A percentile compares a stretch with the other conserved stretches of the same genome.
phyloP scores from a whole-genome alignment of 2,888 invertebrate species.

The Thera obeliscata region DNA sequence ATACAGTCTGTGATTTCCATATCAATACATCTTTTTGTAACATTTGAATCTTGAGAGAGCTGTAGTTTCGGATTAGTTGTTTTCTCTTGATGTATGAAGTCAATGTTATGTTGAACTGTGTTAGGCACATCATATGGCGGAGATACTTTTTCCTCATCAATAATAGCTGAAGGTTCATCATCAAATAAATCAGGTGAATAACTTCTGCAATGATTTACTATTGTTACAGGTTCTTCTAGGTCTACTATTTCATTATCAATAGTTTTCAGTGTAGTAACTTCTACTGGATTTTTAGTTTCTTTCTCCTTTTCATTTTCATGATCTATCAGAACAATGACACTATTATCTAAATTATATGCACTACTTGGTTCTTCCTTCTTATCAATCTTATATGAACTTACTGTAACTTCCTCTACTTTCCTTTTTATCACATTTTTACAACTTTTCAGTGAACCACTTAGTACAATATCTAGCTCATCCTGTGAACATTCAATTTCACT shows the following conservation, averaged over 20 bases:
- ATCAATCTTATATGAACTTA: not conserved
- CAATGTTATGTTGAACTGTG: constrained; percentile 48
- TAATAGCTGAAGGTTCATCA: constrained; percentile 62
- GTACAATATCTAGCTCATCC: constrained; percentile 65
- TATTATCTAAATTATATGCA: constrained; percentile 13
- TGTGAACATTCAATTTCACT: constrained; percentile 65
- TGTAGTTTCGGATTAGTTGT: constrained; percentile 28
- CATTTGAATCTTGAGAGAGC: constrained; percentile 46
- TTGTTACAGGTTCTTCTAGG: constrained; percentile 24
- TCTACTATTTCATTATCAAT: constrained; percentile 17
- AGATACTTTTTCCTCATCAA: constrained; percentile 36
- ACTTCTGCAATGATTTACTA: constrained; percentile 53
- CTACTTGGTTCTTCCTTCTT: constrained; percentile 3
- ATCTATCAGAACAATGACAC: constrained; percentile 23
- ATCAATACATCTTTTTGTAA: constrained; percentile 61
- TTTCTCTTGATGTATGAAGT: constrained; percentile 51
- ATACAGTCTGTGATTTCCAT: constrained; percentile 74
- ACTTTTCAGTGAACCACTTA: constrained; percentile 64
- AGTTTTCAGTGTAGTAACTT: constrained; percentile 5
- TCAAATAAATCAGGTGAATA: constrained; percentile 79
- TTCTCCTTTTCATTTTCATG: constrained; percentile 14
- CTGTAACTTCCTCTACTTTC: constrained; percentile 27
- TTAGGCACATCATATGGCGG: constrained; percentile 29
- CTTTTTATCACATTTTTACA: constrained; percentile 55
- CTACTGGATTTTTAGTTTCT: not conserved